Base-by-base conservation (phyloP, 2,888 invertebrate species). In the Cephus pulcher region DNA sequence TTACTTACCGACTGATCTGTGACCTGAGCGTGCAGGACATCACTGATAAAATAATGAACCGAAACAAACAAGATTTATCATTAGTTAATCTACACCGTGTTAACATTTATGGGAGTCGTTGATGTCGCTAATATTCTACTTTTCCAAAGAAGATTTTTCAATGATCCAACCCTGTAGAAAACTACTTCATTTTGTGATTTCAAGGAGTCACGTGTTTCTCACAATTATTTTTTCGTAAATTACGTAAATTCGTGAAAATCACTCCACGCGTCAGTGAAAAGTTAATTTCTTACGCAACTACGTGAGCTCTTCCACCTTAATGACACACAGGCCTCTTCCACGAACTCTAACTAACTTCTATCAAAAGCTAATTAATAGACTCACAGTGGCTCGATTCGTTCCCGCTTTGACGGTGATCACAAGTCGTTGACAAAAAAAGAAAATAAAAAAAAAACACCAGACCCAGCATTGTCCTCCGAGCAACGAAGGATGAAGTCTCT, bases 1-100 rank as follows among this genome's bases (percentile, higher is more conserved):
- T 81, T 73, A 75, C 77, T 75, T 75, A 33, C 78, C 15, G 56
- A 23, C 56, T 56, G 6, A 56, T 56, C 23, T 56, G 2, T 23
- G n/a, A n/a, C 23, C 56, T 9, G 23, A 56, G 9, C 23, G 9
- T 23, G 9, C 56, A 23, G 56, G 23, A 56, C 9, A 23, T 23
- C 56, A 23, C 2, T 56, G 23, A 56, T 56, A 56, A 15, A 23
- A 23, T 56, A 56, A 56, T 23, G 23, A 56, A 56, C 0, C 56
- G 56, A 56, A 40, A 15, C 9, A 23, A 56, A 56, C 9, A 23
- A 23, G 23, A 56, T 56, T 56, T 23, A 6, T 2, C 56, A 23
- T 56, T 23, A 9, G 2, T 23, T 2, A 9, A 56, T 56, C 56
- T 56, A 23, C 9, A 23, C 9, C 23, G 0, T 23, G 9, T 56